Evolutionary conservation across 2,888 invertebrate species (phyloP).

Genomic region (Bursaphelenchus okinawaensis): DNA sequence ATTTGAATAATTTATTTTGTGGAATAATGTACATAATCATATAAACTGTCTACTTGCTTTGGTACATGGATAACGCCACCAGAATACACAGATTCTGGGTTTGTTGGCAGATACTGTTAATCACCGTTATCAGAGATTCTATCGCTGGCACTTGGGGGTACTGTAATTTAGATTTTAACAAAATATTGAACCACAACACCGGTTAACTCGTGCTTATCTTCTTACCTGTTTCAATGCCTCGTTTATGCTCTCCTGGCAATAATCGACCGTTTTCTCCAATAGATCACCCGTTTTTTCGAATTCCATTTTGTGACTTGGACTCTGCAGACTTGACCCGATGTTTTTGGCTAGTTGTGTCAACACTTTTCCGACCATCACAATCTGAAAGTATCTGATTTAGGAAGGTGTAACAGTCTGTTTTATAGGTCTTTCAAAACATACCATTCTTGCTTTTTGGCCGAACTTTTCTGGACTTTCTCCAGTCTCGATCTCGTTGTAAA

Average conservation of each 20-base stretch:
- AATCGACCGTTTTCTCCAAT: conserved; percentile 74
- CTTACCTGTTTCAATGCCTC: conserved; percentile 73
- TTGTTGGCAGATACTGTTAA: conserved; percentile 76
- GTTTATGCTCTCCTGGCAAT: conserved; percentile 80
- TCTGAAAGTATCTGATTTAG: neutral
- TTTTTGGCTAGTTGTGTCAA: conserved; percentile 74
- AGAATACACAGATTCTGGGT: conserved; percentile 72
- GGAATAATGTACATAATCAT: neutral
- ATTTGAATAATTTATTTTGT: conserved; percentile 16
- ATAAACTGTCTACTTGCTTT: neutral
- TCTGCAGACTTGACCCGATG: conserved; percentile 65
- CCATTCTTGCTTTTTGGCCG: conserved; percentile 66
- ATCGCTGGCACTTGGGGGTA: conserved; percentile 85
- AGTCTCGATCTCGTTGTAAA: conserved; percentile 76
- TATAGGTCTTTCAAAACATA: conserved; percentile 76
- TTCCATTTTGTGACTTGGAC: conserved; percentile 14
- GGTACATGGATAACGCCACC: conserved; percentile 44
- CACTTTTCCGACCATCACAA: neutral
- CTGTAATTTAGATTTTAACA: no score
- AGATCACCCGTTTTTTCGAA: conserved; percentile 30
- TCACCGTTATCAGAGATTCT: conserved; percentile 86
- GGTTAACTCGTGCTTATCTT: neutral
- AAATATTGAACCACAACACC: no score
- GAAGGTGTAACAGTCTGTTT: conserved; percentile 62
- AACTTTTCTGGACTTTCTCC: conserved; percentile 83